These are phyloP conservation scores for Ditylenchus dipsaci DNA, from an alignment of 1,140 invertebrate genomes.

Conservation along the genomic window DNA sequence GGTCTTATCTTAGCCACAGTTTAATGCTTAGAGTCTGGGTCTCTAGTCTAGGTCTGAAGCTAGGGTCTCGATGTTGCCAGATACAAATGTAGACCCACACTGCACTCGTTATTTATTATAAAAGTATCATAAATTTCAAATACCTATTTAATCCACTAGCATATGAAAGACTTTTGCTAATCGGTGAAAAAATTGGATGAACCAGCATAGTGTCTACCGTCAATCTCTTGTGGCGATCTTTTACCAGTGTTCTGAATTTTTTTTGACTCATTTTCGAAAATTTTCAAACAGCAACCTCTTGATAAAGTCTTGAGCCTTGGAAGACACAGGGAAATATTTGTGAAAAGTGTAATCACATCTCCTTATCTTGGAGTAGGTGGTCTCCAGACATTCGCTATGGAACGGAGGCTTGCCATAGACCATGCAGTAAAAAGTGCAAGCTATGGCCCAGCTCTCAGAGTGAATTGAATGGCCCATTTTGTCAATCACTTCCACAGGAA, in stretches of 20 bases:
- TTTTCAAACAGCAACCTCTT: slow-evolving; percentile 20
- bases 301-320: slow-evolving; percentile 33
- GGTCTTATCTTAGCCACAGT: too few species aligned
- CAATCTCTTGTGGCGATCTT: slow-evolving; percentile 31
- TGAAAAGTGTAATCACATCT: slow-evolving; percentile 40
- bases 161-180: slow-evolving; percentile 31
- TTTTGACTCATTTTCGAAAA: slow-evolving; percentile 1
- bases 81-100: too few species aligned
- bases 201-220: slow-evolving; percentile 31
- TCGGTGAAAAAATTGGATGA: slow-evolving; percentile 28
- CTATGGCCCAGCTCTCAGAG: slow-evolving; percentile 38
- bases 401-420: slow-evolving; percentile 36
- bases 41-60: too few species aligned
- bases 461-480: slow-evolving; percentile 29
- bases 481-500: slow-evolving; percentile 24
- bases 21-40: too few species aligned
- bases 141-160: slow-evolving; percentile 16
- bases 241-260: slow-evolving; percentile 31
- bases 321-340: slow-evolving; percentile 27
- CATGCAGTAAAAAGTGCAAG: slow-evolving; percentile 45
- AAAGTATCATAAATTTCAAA: background rate
- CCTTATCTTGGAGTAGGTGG: slow-evolving; percentile 32
- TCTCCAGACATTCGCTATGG: slow-evolving; percentile 32
- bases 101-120: too few species aligned
- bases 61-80: too few species aligned